phyloP scores from a whole-genome alignment of 2,888 invertebrate species.

The Hyles lineata region DNA sequence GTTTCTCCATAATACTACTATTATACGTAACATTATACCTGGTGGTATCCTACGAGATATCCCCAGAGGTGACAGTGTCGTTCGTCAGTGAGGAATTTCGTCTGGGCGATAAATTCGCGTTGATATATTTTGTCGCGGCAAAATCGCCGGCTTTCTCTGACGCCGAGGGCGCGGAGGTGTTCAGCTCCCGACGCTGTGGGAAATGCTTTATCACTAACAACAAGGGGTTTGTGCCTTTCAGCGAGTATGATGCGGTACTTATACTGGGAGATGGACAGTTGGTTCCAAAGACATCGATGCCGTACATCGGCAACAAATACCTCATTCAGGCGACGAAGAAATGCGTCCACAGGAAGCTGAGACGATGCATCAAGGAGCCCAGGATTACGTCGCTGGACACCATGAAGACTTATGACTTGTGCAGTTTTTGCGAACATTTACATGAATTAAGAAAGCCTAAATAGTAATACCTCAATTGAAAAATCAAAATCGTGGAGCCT shows the following conservation, averaged over 20 bases:
- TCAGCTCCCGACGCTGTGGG: conserved; percentile 54
- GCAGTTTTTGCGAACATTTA: conserved; percentile 41
- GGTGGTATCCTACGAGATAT: conserved; percentile 50
- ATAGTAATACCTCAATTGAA: conserved; percentile 19
- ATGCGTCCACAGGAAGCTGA: conserved; percentile 58
- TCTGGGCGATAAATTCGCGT: conserved; percentile 58
- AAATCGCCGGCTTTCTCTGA: conserved; percentile 52
- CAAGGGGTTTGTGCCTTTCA: conserved; percentile 61
- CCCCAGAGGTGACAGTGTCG: conserved; percentile 48
- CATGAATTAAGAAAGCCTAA: conserved; percentile 22
- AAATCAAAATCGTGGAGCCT: not conserved
- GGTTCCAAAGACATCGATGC: conserved; percentile 44
- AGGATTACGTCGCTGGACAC: conserved; percentile 51
- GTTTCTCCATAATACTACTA: conserved; percentile 50
- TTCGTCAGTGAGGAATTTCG: conserved; percentile 60
- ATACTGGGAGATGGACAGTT: conserved; percentile 46
- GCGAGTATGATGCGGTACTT: conserved; percentile 64
- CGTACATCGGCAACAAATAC: conserved; percentile 38
- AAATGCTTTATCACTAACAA: conserved; percentile 67
- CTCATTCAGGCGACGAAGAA: conserved; percentile 48
- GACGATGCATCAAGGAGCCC: conserved; percentile 53
- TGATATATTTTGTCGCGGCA: conserved; percentile 59
- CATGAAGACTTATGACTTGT: conserved; percentile 42
- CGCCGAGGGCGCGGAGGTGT: conserved; percentile 58
- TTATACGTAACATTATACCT: conserved; percentile 56